A percentile compares a stretch with the other conserved stretches of the same genome.
Conservation (phyloP, 2,113 vertebrate genomes). For the Chloropsis hardwickii region DNA sequence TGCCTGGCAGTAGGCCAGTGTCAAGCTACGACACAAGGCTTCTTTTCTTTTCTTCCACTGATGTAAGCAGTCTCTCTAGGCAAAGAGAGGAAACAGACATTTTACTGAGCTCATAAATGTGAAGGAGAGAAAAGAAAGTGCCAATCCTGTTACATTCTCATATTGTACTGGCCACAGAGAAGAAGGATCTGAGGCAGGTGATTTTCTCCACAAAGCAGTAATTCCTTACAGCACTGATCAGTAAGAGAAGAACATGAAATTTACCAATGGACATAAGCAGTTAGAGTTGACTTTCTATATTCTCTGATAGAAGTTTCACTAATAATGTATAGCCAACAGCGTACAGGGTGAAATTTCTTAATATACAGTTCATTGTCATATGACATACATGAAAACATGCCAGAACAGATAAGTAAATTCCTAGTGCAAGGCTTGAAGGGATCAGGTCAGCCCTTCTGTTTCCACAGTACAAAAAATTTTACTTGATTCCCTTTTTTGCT, state of each 20-base stretch:
- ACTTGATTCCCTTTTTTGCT: neutral
- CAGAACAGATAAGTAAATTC: neutral
- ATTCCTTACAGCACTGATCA: neutral
- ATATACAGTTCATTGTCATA: neutral
- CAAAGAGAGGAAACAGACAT: neutral
- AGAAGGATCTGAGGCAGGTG: neutral
- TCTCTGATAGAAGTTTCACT: neutral
- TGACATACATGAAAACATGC: accelerated
- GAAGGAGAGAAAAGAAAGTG: neutral
- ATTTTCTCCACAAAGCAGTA: neutral
- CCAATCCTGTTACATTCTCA: neutral
- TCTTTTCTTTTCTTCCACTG: neutral
- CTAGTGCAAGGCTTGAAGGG: neutral
- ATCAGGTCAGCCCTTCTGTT: neutral
- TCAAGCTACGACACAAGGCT: neutral
- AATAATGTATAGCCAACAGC: neutral
- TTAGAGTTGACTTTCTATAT: neutral
- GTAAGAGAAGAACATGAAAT: neutral
- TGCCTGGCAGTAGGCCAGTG: neutral
- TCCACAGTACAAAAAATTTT: neutral
- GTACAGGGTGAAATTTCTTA: neutral
- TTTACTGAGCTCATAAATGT: neutral
- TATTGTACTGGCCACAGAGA: accelerated
- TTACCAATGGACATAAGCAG: neutral
- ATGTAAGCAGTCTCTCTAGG: neutral